Evolutionary conservation across 2,888 invertebrate species (phyloP), one percentile per base, ranked within the genome.

Genomic region (Loripinus fragilis): DNA sequence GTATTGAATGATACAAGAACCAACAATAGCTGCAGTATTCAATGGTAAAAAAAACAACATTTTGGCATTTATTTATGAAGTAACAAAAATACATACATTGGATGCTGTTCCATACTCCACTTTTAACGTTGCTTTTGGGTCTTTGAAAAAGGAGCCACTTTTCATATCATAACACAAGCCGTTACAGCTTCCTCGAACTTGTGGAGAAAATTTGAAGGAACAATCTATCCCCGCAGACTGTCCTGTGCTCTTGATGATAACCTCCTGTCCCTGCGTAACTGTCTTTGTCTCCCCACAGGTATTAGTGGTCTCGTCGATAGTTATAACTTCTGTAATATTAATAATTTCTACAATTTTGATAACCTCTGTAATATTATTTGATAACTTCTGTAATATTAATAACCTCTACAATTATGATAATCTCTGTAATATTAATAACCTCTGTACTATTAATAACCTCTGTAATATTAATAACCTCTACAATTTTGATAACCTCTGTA

Each of bases 91-190:
- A 35, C 5, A 15, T 42, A 67, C 67, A 41, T 20, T 42, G 2
- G 67, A 35, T 12, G 10, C 2, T 35, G 17, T 25, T 67, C 71
- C 71, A n/a, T 12, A 2, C 12, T 12, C 38, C 7, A 74, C 25
- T 30, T 35, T 48, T 10, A 81, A 25, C 12, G 64, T 68, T 25
- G 71, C 80, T 25, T 75, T 64, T 1, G 71, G 23, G 30, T 68
- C 52, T 38, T 64, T 73, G 50, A 83, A 76, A 7, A 41, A 65
- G 0, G 83, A 66, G 23, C 78, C 77, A 1, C 38, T 50, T n/a
- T 78, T 69, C 52, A 83, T 71, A 50, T 60, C 55, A 41, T 78
- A 80, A 50, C 83, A 83, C 8, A 80, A 15, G 0, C 76, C 81
- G 10, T 25, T 20, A 50, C 73, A 71, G 8, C 71, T 48, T 30